Percentiles rank a stretch among this genome's conserved stretches.
Conservation (phyloP, 2,797 vertebrate genomes). For the Ctenochaetus hawaiiensis region DNA sequence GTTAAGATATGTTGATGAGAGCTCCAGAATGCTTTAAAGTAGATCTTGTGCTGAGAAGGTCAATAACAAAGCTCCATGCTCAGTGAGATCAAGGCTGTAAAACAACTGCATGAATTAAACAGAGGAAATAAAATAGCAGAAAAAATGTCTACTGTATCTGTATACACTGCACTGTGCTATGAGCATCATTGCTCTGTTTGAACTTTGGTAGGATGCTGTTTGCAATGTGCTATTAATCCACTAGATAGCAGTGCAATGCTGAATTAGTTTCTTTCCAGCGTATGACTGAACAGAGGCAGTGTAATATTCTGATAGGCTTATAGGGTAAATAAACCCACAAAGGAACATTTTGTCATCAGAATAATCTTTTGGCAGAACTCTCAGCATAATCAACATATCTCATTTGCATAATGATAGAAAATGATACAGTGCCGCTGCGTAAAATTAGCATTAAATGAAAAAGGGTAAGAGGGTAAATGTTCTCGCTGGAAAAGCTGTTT, state of each 20-base stretch:
- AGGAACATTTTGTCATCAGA: background rate
- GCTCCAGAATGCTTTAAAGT: no score
- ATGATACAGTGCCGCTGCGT: background rate
- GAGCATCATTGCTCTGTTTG: background rate
- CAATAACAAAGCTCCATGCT: no score
- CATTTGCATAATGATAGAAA: background rate
- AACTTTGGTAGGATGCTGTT: background rate
- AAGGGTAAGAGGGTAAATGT: background rate
- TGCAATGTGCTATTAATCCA: conserved; percentile 22
- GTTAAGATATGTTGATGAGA: no score
- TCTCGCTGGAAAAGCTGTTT: conserved; percentile 6
- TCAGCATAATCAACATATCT: conserved; percentile 9
- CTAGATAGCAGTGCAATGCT: conserved; percentile 43
- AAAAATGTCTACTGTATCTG: background rate
- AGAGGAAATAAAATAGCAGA: no score
- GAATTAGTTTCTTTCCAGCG: background rate
- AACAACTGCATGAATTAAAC: no score
- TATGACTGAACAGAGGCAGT: background rate
- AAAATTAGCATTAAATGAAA: background rate
- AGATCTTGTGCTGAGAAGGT: no score
- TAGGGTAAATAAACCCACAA: background rate
- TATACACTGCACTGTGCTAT: background rate
- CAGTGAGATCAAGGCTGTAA: no score
- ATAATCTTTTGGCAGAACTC: background rate
- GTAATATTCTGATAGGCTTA: background rate